Conservation (phyloP, 2,797 vertebrate genomes). For the Heteromormyrus szaboi region DNA sequence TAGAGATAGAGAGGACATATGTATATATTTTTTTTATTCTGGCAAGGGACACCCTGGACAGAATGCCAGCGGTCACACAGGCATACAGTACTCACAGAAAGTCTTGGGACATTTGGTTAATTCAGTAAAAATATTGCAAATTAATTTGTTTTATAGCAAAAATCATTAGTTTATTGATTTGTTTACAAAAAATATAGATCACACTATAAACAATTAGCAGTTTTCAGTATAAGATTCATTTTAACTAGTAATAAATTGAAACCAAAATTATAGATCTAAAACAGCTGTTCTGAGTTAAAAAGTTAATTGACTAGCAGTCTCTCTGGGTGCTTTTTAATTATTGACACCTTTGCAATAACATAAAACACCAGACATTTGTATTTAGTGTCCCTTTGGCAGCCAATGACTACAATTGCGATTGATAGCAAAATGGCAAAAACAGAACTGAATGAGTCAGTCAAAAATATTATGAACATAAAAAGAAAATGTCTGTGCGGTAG, state of each 20-base stretch:
- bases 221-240: neutral
- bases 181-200: neutral
- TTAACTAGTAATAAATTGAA: neutral
- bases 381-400: neutral
- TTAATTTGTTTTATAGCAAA: neutral
- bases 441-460: neutral
- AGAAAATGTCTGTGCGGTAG: neutral
- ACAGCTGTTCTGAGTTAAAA: neutral
- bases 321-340: neutral
- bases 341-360: neutral
- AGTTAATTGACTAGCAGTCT: neutral
- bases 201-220: neutral
- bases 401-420: neutral
- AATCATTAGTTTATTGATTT: neutral
- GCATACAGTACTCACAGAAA: neutral
- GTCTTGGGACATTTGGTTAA: neutral
- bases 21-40: neutral
- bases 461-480: neutral
- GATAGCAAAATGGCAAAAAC: neutral
- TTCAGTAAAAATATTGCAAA: neutral
- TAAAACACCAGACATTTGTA: neutral
- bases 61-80: neutral
- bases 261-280: neutral
- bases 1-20: neutral
- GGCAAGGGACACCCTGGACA: neutral